Evolutionary conservation across 2,113 vertebrate species (phyloP).

Genomic region (Istiophorus platypterus): DNA sequence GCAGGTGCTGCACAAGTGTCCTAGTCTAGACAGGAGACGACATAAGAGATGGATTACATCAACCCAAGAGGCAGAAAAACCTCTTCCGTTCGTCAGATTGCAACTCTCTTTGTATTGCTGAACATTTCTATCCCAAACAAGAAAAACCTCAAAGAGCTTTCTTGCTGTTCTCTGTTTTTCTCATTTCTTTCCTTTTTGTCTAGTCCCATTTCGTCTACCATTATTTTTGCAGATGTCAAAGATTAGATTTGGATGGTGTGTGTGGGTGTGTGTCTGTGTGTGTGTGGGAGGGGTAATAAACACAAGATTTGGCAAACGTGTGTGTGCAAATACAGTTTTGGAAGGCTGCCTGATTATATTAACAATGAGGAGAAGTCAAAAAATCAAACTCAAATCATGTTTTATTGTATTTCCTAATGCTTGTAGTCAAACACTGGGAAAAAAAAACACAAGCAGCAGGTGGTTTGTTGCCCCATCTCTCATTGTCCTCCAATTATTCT

Average conservation of each 20-base stretch:
- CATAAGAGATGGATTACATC: slow-evolving; percentile 50
- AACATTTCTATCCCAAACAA: slow-evolving; percentile 36
- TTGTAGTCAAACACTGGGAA: slow-evolving; percentile 35
- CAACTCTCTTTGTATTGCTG: slow-evolving; percentile 32
- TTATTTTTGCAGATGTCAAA: slow-evolving; percentile 52
- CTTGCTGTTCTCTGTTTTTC: slow-evolving; percentile 28
- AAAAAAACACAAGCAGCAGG: slow-evolving; percentile 50
- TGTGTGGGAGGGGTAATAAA: slow-evolving; percentile 45
- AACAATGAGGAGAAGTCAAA: slow-evolving; percentile 48
- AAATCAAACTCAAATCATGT: slow-evolving; percentile 46
- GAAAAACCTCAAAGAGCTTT: slow-evolving; percentile 3
- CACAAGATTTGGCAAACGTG: slow-evolving; percentile 67
- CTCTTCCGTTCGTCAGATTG: slow-evolving; percentile 27
- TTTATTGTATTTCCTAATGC: slow-evolving; percentile 57
- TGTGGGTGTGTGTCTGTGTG: no score
- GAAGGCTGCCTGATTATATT: slow-evolving; percentile 63
- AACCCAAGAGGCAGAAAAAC: slow-evolving; percentile 27
- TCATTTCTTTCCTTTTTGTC: slow-evolving; percentile 35
- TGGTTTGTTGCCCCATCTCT: slow-evolving; percentile 57
- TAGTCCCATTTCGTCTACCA: slow-evolving; percentile 38
- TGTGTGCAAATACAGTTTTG: slow-evolving; percentile 56
- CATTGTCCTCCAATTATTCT: slow-evolving; percentile 49
- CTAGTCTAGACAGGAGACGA: slow-evolving; percentile 45
- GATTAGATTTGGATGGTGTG: slow-evolving; percentile 50
- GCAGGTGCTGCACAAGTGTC: slow-evolving; percentile 50